A percentile compares a stretch with the other conserved stretches of the same genome.
Conservation (phyloP, 1,140 invertebrate species). For the Zaprionus ghesquierei region DNA sequence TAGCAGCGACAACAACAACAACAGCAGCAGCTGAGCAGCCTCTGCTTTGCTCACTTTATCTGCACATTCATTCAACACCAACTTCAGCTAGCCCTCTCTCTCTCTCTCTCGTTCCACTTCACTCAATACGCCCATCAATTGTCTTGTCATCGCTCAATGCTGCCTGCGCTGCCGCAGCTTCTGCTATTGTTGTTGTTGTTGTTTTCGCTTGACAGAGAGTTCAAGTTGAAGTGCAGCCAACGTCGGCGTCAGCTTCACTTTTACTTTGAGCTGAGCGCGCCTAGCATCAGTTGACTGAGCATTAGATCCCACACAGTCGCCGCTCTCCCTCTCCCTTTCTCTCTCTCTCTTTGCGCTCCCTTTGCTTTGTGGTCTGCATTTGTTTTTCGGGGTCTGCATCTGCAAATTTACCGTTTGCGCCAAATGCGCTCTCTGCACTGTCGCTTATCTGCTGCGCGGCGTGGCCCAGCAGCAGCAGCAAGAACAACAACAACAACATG, state of each 20-base stretch:
- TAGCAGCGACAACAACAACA: not conserved
- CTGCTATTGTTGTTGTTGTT: slow-evolving; percentile 4
- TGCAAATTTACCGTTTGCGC: slow-evolving; percentile 69
- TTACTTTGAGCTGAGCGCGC: not conserved
- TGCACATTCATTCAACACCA: slow-evolving; percentile 37
- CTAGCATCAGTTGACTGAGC: not conserved
- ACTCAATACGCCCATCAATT: slow-evolving; percentile 65
- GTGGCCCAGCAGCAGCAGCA: not conserved
- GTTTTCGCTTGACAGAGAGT: slow-evolving; percentile 44
- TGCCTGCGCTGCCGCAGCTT: slow-evolving; percentile 13
- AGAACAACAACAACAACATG: not conserved
- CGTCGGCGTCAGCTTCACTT: not conserved
- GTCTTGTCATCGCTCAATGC: slow-evolving; percentile 66
- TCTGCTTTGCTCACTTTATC: slow-evolving; percentile 42
- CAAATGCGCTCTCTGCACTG: slow-evolving; percentile 54
- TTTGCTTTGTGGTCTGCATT: slow-evolving; percentile 63
- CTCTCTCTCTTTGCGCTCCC: not conserved
- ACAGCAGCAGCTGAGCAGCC: not conserved
- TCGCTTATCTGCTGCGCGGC: slow-evolving; percentile 51
- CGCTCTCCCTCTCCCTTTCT: slow-evolving; percentile 1
- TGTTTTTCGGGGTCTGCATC: slow-evolving; percentile 42
- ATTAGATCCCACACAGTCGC: slow-evolving; percentile 3
- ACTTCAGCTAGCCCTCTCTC: slow-evolving; percentile 4
- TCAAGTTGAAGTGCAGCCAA: slow-evolving; percentile 72
- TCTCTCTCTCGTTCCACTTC: not conserved